Evolutionary conservation across 2,888 invertebrate genomes (phyloP).

Genomic region (Thereva unica): DNA sequence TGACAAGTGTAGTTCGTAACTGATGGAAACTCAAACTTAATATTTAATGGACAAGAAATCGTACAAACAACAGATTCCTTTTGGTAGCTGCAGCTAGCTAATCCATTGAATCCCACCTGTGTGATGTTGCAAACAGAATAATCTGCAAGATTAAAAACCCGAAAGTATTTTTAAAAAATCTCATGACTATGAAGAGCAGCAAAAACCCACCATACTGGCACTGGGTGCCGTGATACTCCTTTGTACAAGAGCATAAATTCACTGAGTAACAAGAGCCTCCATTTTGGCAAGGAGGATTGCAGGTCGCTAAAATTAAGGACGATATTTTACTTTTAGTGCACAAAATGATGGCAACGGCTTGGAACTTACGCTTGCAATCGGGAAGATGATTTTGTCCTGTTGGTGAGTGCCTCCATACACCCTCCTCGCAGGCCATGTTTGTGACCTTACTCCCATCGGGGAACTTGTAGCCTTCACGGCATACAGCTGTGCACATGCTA

Average conservation of each 20-base stretch:
- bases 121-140: slow-evolving; percentile 60
- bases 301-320: slow-evolving; percentile 58
- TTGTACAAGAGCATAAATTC: slow-evolving; percentile 78
- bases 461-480: slow-evolving; percentile 69
- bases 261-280: slow-evolving; percentile 79
- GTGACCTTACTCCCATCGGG: slow-evolving; percentile 71
- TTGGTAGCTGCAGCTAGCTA: slow-evolving; percentile 71
- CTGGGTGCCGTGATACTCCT: slow-evolving; percentile 61
- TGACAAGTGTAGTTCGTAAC: slow-evolving; percentile 68
- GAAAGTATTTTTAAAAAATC: not conserved
- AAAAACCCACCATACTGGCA: slow-evolving; percentile 53
- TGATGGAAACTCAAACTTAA: slow-evolving; percentile 66
- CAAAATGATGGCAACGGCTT: not conserved
- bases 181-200: not conserved
- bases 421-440: slow-evolving; percentile 70
- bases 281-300: slow-evolving; percentile 75
- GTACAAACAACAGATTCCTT: slow-evolving; percentile 66
- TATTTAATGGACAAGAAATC: slow-evolving; percentile 69
- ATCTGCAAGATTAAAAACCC: slow-evolving; percentile 60
- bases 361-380: slow-evolving; percentile 69
- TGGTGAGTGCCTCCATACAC: slow-evolving; percentile 71
- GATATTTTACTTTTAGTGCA: too few species aligned
- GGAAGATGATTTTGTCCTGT: slow-evolving; percentile 67
- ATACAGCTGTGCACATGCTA: slow-evolving; percentile 71
- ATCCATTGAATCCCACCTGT: slow-evolving; percentile 75